A percentile compares a stretch with the other conserved stretches of the same genome.
phyloP scores from a whole-genome alignment of 2,888 invertebrate genomes.

The Amiota minor region DNA sequence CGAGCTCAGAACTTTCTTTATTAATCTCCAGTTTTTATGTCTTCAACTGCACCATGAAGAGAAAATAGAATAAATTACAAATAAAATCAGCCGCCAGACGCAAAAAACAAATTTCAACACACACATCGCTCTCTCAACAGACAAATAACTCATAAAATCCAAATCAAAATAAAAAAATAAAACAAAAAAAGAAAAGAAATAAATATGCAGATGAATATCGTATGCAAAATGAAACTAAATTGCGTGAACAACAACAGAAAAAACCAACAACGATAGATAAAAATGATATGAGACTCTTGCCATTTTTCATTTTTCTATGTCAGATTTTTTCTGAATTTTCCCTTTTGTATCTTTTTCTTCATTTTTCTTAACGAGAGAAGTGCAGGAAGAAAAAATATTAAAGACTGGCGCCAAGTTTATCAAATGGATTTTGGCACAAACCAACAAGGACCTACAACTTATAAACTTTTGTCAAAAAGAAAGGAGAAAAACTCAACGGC shows the following conservation, averaged over 20 bases:
- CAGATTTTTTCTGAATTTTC: not conserved
- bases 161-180: no score
- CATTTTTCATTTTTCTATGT: conserved; percentile 10
- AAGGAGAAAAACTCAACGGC: not conserved
- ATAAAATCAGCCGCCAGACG: no score
- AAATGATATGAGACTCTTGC: conserved; percentile 10
- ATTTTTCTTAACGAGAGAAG: not conserved
- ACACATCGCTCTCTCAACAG: no score
- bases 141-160: no score
- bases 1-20: no score
- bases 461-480: conserved; percentile 43
- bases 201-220: conserved; percentile 38
- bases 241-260: conserved; percentile 53
- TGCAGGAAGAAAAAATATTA: conserved; percentile 52
- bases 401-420: conserved; percentile 63
- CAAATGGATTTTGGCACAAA: conserved; percentile 58
- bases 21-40: no score
- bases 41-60: no score
- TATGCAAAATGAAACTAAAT: conserved; percentile 60
- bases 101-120: no score
- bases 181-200: not conserved
- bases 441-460: conserved; percentile 42
- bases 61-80: no score
- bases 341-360: no score
- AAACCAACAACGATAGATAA: not conserved